Evolutionary conservation across 2,888 invertebrate genomes (phyloP).

Genomic region (Xestoiulus laeticollis): DNA sequence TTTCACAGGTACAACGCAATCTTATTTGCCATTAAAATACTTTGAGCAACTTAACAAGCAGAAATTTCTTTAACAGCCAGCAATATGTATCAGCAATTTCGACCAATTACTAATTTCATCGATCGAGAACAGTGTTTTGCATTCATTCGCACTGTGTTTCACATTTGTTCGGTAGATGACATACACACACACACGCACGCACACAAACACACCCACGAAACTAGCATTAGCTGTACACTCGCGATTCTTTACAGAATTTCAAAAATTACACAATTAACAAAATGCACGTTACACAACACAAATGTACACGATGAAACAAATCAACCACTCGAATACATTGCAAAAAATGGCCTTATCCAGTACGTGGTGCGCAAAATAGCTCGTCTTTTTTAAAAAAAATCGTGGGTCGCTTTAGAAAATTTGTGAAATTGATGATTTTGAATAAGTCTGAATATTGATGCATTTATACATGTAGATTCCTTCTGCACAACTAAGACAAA

Average conservation of each 20-base stretch:
- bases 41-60: conserved; percentile 43
- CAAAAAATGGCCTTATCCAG: not conserved
- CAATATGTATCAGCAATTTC: conserved; percentile 19
- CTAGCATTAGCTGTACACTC: conserved; percentile 36
- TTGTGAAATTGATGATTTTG: too few species aligned
- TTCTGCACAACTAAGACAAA: too few species aligned
- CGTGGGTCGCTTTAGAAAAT: too few species aligned
- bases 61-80: conserved; percentile 36
- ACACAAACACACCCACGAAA: conserved; percentile 19
- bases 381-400: not conserved
- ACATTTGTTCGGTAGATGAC: not conserved
- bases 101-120: conserved; percentile 15
- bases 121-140: not conserved
- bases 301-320: conserved; percentile 22
- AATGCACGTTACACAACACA: conserved; percentile 22
- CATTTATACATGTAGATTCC: too few species aligned
- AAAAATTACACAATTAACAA: conserved; percentile 22
- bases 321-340: not conserved
- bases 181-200: not conserved
- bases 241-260: conserved; percentile 36
- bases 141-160: conserved; percentile 8
- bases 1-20: conserved; percentile 38
- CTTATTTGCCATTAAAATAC: conserved; percentile 34
- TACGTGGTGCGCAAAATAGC: not conserved
- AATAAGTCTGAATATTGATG: too few species aligned